Conservation (phyloP, 2,113 vertebrate species). For the Myodes glareolus region DNA sequence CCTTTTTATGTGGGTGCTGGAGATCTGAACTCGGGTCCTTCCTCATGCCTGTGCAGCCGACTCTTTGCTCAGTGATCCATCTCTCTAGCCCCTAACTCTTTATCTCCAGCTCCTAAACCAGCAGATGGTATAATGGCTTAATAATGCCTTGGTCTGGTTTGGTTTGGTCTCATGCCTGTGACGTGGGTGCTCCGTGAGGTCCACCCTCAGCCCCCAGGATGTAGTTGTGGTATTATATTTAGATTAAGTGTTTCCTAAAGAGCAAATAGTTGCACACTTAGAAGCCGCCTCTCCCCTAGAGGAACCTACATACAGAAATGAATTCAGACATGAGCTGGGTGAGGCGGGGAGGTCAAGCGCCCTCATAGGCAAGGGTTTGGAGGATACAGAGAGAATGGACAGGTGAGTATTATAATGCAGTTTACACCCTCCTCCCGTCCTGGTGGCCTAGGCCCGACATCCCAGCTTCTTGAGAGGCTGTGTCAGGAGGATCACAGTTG, state of each 20-base stretch:
- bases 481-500: not conserved
- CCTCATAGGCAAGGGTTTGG: not conserved
- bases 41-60: not conserved
- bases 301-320: slow-evolving; percentile 3
- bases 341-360: not conserved
- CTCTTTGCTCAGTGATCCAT: not conserved
- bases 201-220: not conserved
- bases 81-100: not conserved
- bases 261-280: not conserved
- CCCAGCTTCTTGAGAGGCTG: not conserved
- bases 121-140: not conserved
- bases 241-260: not conserved
- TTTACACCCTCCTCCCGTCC: not conserved
- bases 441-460: not conserved
- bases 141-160: not conserved
- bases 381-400: not conserved
- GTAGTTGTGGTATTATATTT: not conserved
- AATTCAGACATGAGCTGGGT: not conserved
- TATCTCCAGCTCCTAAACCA: not conserved
- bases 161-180: not conserved
- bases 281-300: not conserved
- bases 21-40: not conserved
- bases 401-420: not conserved
- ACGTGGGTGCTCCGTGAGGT: not conserved
- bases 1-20: not conserved